Evolutionary conservation across 2,797 vertebrate genomes (phyloP).

Genomic region (Zonotrichia albicollis): DNA sequence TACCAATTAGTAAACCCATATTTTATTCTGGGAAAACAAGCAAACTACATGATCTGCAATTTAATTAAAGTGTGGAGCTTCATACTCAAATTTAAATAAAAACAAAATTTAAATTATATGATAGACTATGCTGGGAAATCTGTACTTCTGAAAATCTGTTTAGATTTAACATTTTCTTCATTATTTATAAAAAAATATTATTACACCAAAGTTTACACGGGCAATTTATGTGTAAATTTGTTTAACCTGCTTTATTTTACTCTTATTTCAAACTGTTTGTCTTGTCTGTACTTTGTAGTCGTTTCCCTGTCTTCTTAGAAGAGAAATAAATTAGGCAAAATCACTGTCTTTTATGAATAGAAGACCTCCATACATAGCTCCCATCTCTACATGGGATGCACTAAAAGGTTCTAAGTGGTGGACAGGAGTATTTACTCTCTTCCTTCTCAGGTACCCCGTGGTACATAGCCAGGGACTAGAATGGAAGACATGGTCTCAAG

Average conservation of each 20-base stretch:
- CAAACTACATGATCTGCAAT: background rate
- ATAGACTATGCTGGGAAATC: background rate
- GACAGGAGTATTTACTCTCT: background rate
- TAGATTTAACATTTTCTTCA: background rate
- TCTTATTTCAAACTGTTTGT: background rate
- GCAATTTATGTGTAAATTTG: background rate
- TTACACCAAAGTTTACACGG: background rate
- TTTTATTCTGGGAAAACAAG: background rate
- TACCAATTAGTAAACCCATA: background rate
- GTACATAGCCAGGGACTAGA: background rate
- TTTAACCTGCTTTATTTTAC: background rate
- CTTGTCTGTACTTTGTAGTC: background rate
- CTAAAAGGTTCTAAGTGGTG: accelerated
- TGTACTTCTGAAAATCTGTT: background rate
- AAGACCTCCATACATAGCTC: background rate
- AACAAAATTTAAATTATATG: background rate
- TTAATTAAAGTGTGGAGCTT: background rate
- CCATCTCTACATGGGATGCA: no score
- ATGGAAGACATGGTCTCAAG: background rate
- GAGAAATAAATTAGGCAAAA: background rate
- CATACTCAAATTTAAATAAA: background rate
- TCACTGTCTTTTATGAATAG: background rate
- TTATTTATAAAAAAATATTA: background rate
- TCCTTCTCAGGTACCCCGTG: background rate
- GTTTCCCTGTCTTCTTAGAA: background rate